Conservation (phyloP, 2,888 invertebrate species). For the Pterobdella sp. region DNA sequence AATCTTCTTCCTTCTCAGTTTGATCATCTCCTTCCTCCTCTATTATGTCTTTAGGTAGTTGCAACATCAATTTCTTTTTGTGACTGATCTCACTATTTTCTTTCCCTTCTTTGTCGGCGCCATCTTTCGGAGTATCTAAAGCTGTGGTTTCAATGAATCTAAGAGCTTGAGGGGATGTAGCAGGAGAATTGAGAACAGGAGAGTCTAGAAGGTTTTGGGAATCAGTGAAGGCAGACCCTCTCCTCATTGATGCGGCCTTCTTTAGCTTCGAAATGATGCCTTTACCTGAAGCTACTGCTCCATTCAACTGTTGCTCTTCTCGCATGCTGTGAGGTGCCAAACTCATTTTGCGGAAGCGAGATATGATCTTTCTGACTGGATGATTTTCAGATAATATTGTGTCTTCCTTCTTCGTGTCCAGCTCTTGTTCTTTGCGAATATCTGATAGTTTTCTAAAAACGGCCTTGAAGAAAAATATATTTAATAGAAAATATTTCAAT, state of each 20-base stretch:
- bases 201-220: slow-evolving; percentile 26
- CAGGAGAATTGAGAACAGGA: slow-evolving; percentile 21
- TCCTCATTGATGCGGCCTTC: slow-evolving; percentile 22
- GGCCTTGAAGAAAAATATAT: slow-evolving; percentile 53
- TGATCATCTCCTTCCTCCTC: background rate
- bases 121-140: background rate
- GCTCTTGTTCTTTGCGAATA: slow-evolving; percentile 90
- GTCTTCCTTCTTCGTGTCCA: slow-evolving; percentile 92
- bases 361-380: slow-evolving; percentile 92
- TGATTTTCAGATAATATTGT: slow-evolving; percentile 89
- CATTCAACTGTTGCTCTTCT: slow-evolving; percentile 18
- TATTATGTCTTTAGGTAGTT: background rate
- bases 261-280: slow-evolving; percentile 21
- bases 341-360: slow-evolving; percentile 68
- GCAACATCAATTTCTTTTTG: background rate
- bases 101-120: background rate
- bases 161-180: background rate
- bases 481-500: background rate
- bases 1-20: background rate
- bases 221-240: slow-evolving; percentile 21
- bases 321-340: slow-evolving; percentile 34
- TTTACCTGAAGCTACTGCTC: slow-evolving; percentile 8
- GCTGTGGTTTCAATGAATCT: background rate
- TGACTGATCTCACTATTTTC: background rate
- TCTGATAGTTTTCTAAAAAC: slow-evolving; percentile 84